Percentiles rank a stretch among this genome's conserved stretches.
These are phyloP conservation scores for Pseudomyrmex flavicornis DNA, from an alignment of 1,140 invertebrate genomes.

Conservation along the genomic window DNA sequence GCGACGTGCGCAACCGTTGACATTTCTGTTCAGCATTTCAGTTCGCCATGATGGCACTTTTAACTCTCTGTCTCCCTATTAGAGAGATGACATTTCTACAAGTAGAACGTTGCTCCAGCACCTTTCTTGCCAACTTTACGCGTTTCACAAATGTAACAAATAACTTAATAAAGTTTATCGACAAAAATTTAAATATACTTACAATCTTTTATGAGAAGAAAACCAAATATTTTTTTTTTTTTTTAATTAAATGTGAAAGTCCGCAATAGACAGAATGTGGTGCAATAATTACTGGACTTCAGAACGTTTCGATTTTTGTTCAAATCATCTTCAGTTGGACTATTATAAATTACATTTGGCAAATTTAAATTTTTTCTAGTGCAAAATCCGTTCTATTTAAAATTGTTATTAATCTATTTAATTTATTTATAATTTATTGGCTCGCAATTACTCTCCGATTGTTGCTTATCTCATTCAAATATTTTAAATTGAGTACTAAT, in stretches of 20 bases:
- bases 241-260: no score
- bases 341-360: no score
- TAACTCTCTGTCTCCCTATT: constrained; percentile 53
- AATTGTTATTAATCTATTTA: neutral
- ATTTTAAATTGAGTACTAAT: no score
- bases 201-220: neutral
- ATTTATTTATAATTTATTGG: neutral
- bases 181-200: neutral
- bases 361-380: no score
- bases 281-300: no score
- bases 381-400: no score
- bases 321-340: no score
- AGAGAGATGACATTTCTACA: constrained; percentile 15
- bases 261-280: no score
- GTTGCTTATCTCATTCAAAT: neutral
- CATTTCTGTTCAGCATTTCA: constrained; percentile 43
- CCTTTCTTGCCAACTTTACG: constrained; percentile 24
- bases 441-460: neutral
- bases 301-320: no score
- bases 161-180: constrained; percentile 17
- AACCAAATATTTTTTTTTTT: neutral
- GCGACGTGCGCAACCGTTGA: constrained; percentile 28
- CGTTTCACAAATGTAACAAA: constrained; percentile 31
- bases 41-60: constrained; percentile 49
- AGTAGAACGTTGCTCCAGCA: neutral